Evolutionary conservation across 1,140 invertebrate species (phyloP).

Genomic region (Drosophila fuyamai): DNA sequence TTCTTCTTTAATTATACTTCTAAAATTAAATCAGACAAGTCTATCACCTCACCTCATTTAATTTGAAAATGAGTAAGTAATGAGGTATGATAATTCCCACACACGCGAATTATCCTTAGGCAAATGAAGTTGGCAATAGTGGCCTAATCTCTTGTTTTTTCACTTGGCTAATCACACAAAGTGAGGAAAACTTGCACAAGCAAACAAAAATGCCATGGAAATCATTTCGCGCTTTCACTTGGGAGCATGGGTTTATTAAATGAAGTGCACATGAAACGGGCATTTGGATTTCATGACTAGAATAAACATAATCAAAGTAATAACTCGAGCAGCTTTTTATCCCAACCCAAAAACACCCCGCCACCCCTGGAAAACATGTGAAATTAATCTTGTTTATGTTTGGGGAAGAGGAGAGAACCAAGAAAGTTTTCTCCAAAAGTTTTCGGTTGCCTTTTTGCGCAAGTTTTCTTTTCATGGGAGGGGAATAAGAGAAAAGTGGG

Average conservation of each 20-base stretch:
- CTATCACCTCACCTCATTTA: conserved; percentile 32
- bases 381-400: conserved; percentile 82
- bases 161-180: conserved; percentile 75
- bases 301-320: conserved; percentile 83
- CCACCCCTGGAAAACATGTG: conserved; percentile 61
- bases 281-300: conserved; percentile 76
- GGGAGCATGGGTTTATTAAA: conserved; percentile 66
- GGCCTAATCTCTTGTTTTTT: conserved; percentile 75
- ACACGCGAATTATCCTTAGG: neutral
- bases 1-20: no score
- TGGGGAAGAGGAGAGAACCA: conserved; percentile 37
- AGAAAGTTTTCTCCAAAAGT: conserved; percentile 68
- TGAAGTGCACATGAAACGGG: conserved; percentile 76
- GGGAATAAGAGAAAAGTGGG: neutral
- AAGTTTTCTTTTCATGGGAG: conserved; percentile 47
- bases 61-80: conserved; percentile 1
- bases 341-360: neutral
- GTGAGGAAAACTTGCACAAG: conserved; percentile 19
- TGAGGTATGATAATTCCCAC: neutral
- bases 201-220: conserved; percentile 55
- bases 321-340: conserved; percentile 52
- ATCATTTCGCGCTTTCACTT: conserved; percentile 62
- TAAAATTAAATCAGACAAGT: no score
- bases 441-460: conserved; percentile 61
- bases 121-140: conserved; percentile 65